These are phyloP conservation scores for Mythimna albipuncta DNA, from an alignment of 2,888 invertebrate genomes.

Conservation along the genomic window DNA sequence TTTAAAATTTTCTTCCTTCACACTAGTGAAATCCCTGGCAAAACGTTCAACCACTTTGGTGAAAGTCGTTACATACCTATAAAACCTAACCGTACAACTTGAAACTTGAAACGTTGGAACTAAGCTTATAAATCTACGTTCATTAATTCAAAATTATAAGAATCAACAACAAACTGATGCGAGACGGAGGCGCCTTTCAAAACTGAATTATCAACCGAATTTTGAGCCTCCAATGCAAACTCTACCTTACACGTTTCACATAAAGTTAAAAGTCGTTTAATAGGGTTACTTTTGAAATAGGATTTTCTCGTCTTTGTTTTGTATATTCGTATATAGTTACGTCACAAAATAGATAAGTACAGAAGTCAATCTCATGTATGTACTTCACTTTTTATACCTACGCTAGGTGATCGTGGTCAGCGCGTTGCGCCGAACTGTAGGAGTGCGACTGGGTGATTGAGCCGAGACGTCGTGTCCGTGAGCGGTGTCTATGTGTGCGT, in stretches of 20 bases:
- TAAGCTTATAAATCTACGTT: slow-evolving; percentile 33
- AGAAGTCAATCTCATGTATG: too few species aligned
- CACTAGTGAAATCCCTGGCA: not conserved
- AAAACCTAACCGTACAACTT: slow-evolving; percentile 6
- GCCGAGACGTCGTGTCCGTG: too few species aligned
- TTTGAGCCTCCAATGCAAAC: slow-evolving; percentile 39
- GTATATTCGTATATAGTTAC: slow-evolving; percentile 68
- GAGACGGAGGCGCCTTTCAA: slow-evolving; percentile 66
- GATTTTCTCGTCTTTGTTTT: slow-evolving; percentile 71
- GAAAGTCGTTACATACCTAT: not conserved
- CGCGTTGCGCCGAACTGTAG: too few species aligned
- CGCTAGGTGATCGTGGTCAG: too few species aligned
- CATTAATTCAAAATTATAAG: slow-evolving; percentile 64
- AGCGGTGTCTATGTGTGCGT: too few species aligned
- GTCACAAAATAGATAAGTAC: too few species aligned
- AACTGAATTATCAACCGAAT: slow-evolving; percentile 69
- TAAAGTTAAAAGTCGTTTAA: slow-evolving; percentile 43
- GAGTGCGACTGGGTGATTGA: too few species aligned
- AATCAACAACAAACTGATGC: slow-evolving; percentile 63
- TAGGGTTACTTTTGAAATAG: slow-evolving; percentile 49
- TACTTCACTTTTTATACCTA: too few species aligned
- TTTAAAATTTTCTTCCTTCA: not conserved
- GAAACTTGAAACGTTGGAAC: slow-evolving; percentile 25
- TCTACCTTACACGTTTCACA: not conserved
- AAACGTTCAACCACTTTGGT: not conserved